These are phyloP conservation scores for Ursus arctos DNA, from an alignment of 2,113 vertebrate species.

Conservation along the genomic window DNA sequence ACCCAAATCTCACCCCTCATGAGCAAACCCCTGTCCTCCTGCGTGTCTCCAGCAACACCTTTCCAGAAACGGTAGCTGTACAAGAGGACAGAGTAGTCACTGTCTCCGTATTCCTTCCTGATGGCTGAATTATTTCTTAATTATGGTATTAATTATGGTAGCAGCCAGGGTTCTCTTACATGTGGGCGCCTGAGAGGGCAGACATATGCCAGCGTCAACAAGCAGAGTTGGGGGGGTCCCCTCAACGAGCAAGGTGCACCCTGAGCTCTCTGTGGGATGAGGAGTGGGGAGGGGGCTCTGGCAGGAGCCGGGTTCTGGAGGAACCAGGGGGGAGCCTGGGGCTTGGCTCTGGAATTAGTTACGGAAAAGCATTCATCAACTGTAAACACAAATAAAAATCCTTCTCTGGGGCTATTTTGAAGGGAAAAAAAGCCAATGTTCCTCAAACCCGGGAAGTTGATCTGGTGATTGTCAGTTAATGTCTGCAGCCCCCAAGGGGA, in stretches of 20 bases:
- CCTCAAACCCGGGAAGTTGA: neutral
- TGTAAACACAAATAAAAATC: neutral
- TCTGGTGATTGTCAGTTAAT: accelerated
- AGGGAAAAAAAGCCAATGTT: too few species aligned
- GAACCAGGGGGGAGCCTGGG: neutral
- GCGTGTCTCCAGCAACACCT: neutral
- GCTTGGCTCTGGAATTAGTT: neutral
- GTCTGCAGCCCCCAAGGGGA: neutral
- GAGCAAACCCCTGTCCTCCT: accelerated
- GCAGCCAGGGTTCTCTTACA: accelerated
- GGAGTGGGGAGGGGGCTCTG: accelerated
- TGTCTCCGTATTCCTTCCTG: too few species aligned
- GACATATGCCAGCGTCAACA: accelerated
- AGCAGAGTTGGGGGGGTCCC: neutral
- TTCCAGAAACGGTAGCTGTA: accelerated
- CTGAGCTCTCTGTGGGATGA: neutral
- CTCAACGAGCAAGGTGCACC: accelerated
- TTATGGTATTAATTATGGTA: accelerated
- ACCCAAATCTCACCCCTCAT: neutral
- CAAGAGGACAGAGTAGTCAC: neutral
- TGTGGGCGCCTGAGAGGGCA: too few species aligned
- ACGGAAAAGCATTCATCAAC: neutral
- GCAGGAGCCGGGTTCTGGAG: neutral
- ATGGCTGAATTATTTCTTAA: neutral
- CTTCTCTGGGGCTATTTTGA: neutral